Evolutionary conservation across 2,888 invertebrate genomes (phyloP), one percentile per base, ranked within the genome.

Genomic region (Arenicola marina): DNA sequence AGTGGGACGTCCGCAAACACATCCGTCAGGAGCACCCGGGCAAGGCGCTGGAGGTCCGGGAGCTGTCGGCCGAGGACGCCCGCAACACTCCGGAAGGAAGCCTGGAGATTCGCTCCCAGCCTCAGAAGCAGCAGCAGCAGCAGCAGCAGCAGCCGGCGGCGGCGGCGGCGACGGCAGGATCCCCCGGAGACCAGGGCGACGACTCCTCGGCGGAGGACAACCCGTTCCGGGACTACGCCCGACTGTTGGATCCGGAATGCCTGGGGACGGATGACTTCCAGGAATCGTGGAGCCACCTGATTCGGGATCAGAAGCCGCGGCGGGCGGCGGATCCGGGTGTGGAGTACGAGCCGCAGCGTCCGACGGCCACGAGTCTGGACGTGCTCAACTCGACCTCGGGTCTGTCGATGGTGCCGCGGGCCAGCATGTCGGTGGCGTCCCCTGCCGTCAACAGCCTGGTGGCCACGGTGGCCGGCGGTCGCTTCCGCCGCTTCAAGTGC

Each of bases 401-500:
- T 24, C 18, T 38, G 38, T n/a, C n/a, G n/a, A n/a, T n/a, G n/a
- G n/a, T n/a, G n/a, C n/a, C n/a, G n/a, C n/a, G n/a, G n/a, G n/a
- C n/a, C n/a, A n/a, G n/a, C n/a, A n/a, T n/a, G n/a, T n/a, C n/a
- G n/a, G n/a, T n/a, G n/a, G 26, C 7, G 15, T 11, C n/a, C 7
- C 7, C 11, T 24, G 26, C 7, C 48, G 26, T 48, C 18, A 24
- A 48, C 26, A 48, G 18, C 7, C 48, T 48, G 48, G 24, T 48
- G 24, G 48, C 48, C 15, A 48, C 48, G 26, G 48, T 48, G 48
- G 48, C 48, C 7, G 48, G 18, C n/a, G 43, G 31, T 24, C 24
- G 55, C 1, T 62, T 31, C 34, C 62, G 75, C 53, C 95, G 95
- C 0, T 96, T 95, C 82, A 93, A 94, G 84, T 96, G 96, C 85